A percentile compares a stretch with the other conserved stretches of the same genome.
phyloP scores from a whole-genome alignment of 1,140 invertebrate species.

The Mamestra configurata region DNA sequence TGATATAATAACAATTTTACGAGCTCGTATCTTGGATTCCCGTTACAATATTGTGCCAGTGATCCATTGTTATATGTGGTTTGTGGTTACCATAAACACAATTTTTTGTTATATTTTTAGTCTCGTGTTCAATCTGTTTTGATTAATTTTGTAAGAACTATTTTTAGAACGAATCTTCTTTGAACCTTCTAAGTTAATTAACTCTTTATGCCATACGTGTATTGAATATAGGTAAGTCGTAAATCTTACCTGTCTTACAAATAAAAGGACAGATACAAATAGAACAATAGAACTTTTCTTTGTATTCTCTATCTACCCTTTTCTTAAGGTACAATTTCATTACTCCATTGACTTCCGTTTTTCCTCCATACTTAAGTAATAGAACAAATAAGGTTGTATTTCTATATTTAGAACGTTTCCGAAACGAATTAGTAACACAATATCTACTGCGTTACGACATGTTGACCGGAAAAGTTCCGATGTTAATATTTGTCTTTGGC shows the following conservation, averaged over 20 bases:
- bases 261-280: too few relatives aligned
- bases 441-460: background rate
- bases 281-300: too few relatives aligned
- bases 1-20: conserved; percentile 38
- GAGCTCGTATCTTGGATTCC: conserved; percentile 31
- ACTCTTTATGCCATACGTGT: too few relatives aligned
- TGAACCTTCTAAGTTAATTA: too few relatives aligned
- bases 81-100: conserved; percentile 24
- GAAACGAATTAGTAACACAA: conserved; percentile 38
- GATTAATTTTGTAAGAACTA: background rate
- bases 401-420: conserved; percentile 38
- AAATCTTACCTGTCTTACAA: background rate
- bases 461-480: conserved; percentile 20
- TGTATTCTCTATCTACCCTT: too few relatives aligned
- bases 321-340: background rate
- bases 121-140: background rate
- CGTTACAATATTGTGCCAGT: conserved; percentile 41
- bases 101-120: conserved; percentile 5
- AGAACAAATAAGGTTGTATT: conserved; percentile 18
- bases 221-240: too few relatives aligned
- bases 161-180: background rate
- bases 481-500: conserved; percentile 30
- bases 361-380: background rate
- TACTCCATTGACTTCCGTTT: background rate
- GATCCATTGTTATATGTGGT: conserved; percentile 1